A percentile compares a stretch with the other conserved stretches of the same genome.
Evolutionary conservation across 2,888 invertebrate genomes (phyloP).

Genomic region (Marronus borbonicus): DNA sequence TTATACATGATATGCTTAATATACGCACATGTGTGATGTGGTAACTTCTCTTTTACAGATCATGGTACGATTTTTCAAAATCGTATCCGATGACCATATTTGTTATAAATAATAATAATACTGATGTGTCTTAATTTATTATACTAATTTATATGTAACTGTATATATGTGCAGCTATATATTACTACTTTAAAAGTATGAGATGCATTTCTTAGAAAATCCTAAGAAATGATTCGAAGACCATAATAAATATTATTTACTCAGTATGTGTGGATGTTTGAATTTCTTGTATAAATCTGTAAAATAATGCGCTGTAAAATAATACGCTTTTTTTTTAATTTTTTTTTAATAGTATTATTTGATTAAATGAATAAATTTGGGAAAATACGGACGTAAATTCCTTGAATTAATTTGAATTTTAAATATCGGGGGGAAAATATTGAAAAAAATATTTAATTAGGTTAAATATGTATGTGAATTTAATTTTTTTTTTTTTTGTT

Average conservation of each 20-base stretch:
- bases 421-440: no score
- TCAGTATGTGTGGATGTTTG: slow-evolving; percentile 10
- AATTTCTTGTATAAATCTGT: slow-evolving; percentile 2
- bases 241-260: slow-evolving; percentile 17
- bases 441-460: no score
- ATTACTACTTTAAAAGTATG: slow-evolving; percentile 13
- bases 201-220: slow-evolving; percentile 16
- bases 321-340: neutral
- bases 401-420: no score
- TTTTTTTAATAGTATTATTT: no score
- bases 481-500: no score
- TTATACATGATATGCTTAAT: slow-evolving; percentile 13
- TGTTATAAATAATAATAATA: slow-evolving; percentile 12
- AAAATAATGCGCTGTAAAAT: slow-evolving; percentile 4
- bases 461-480: no score
- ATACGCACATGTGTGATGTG: slow-evolving; percentile 13
- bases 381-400: no score
- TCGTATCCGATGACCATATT: slow-evolving; percentile 8
- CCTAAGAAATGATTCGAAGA: slow-evolving; percentile 17
- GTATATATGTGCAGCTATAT: slow-evolving; percentile 7
- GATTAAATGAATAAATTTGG: no score
- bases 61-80: slow-evolving; percentile 11
- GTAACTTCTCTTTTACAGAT: neutral
- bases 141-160: slow-evolving; percentile 33
- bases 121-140: slow-evolving; percentile 33